phyloP scores from a whole-genome alignment of 2,888 invertebrate genomes.

The Drosophila barbarae region DNA sequence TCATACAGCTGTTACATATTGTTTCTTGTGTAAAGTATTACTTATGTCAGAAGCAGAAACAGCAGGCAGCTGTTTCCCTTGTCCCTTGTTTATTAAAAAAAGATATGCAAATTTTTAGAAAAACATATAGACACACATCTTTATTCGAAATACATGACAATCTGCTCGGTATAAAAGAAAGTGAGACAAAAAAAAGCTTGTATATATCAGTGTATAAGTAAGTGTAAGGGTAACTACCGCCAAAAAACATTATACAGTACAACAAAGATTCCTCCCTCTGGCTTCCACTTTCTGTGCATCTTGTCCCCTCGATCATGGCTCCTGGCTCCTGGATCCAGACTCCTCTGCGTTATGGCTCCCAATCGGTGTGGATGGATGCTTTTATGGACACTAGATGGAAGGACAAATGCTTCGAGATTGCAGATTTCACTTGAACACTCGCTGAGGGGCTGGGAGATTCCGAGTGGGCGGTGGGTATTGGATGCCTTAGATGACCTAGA shows the following conservation, averaged over 20 bases:
- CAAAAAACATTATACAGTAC: conserved; percentile 48
- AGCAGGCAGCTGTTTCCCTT: too few species aligned
- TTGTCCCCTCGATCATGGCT: neutral
- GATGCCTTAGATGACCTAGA: conserved; percentile 80
- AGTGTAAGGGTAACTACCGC: conserved; percentile 38
- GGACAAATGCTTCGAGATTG: conserved; percentile 44
- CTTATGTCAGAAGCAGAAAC: too few species aligned
- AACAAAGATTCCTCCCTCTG: conserved; percentile 49
- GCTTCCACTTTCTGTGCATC: conserved; percentile 19
- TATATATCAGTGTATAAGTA: conserved; percentile 28
- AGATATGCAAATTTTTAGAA: conserved; percentile 37
- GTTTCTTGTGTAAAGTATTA: too few species aligned
- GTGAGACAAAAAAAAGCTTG: conserved; percentile 45
- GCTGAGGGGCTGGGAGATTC: conserved; percentile 16
- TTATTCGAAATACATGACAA: conserved; percentile 66
- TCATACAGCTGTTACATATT: too few species aligned
- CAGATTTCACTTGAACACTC: conserved; percentile 37
- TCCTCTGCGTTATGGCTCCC: neutral
- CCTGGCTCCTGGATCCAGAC: conserved; percentile 1
- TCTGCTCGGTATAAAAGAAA: conserved; percentile 59
- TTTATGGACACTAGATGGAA: conserved; percentile 4
- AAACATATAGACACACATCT: conserved; percentile 58
- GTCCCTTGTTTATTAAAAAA: neutral
- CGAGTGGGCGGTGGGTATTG: conserved; percentile 13
- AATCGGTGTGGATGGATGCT: conserved; percentile 1